Evolutionary conservation across 2,113 vertebrate species (phyloP).

Genomic region (Rhinolophus ferrumequinum): DNA sequence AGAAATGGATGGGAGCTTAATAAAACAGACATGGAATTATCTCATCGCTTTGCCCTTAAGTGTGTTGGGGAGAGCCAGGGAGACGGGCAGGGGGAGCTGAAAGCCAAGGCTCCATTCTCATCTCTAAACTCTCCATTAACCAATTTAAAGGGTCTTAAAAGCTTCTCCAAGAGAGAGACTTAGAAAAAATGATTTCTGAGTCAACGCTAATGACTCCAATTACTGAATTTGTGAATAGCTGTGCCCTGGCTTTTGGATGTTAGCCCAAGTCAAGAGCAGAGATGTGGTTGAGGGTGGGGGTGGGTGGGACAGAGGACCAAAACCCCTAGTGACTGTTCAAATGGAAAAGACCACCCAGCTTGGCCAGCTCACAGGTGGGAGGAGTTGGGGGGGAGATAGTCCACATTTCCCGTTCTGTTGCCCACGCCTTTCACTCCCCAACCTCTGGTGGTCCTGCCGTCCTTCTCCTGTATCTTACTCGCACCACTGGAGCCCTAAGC

Average conservation of each 20-base stretch:
- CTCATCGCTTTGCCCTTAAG: slow-evolving; percentile 64
- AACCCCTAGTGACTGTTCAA: not conserved
- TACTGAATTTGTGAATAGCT: slow-evolving; percentile 80
- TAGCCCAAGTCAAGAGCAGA: slow-evolving; percentile 68
- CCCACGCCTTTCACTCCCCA: too few species aligned
- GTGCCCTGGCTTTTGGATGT: slow-evolving; percentile 72
- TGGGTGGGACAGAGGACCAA: not conserved
- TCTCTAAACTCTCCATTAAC: slow-evolving; percentile 76
- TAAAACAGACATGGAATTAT: slow-evolving; percentile 66
- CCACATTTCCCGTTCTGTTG: not conserved
- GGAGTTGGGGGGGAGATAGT: too few species aligned
- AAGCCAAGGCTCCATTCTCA: slow-evolving; percentile 59
- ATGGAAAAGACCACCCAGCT: not conserved
- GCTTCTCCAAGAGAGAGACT: slow-evolving; percentile 74
- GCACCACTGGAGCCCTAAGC: not conserved
- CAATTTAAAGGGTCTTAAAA: slow-evolving; percentile 80
- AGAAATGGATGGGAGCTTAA: slow-evolving; percentile 59
- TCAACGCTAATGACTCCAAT: slow-evolving; percentile 79
- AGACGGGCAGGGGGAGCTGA: slow-evolving; percentile 28
- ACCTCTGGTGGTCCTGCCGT: not conserved
- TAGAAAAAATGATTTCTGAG: slow-evolving; percentile 77
- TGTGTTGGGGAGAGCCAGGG: slow-evolving; percentile 45
- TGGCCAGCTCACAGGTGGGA: not conserved
- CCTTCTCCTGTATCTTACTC: not conserved
- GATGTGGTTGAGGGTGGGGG: slow-evolving; percentile 16